Conservation (phyloP, 2,113 vertebrate genomes). For the Erinaceus europaeus region DNA sequence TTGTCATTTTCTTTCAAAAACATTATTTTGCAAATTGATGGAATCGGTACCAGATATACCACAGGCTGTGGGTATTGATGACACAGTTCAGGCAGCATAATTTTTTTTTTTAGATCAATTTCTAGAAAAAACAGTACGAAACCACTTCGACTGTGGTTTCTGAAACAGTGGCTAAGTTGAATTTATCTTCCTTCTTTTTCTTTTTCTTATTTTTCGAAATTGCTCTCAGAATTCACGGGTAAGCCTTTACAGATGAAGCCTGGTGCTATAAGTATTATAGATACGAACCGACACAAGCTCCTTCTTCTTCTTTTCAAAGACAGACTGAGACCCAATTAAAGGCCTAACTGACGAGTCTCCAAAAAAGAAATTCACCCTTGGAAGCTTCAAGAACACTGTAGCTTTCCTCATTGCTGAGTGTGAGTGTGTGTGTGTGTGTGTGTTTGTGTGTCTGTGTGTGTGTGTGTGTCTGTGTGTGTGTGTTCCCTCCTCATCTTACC, state of each 20-base stretch:
- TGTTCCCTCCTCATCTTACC: background rate
- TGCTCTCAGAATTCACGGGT: background rate
- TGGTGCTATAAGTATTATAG: background rate
- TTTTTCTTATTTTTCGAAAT: conserved; percentile 33
- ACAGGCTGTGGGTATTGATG: background rate
- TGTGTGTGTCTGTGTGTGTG: too few species aligned
- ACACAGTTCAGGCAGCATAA: background rate
- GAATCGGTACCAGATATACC: background rate
- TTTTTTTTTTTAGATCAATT: background rate
- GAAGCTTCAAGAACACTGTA: background rate
- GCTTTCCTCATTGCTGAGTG: background rate
- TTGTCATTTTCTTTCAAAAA: conserved; percentile 16
- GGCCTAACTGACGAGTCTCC: background rate
- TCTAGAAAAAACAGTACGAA: background rate
- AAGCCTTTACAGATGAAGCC: background rate
- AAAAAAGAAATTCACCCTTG: background rate
- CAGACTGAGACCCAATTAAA: background rate
- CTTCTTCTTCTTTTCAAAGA: background rate
- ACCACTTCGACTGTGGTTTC: background rate
- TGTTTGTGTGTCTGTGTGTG: too few species aligned
- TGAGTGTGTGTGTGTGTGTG: too few species aligned
- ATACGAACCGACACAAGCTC: too few species aligned
- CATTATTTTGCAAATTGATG: background rate
- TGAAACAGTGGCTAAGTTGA: background rate
- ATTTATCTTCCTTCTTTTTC: background rate